Evolutionary conservation across 1,140 invertebrate species (phyloP), one percentile per base, ranked within the genome.

Genomic region (Cydia fagiglandana): DNA sequence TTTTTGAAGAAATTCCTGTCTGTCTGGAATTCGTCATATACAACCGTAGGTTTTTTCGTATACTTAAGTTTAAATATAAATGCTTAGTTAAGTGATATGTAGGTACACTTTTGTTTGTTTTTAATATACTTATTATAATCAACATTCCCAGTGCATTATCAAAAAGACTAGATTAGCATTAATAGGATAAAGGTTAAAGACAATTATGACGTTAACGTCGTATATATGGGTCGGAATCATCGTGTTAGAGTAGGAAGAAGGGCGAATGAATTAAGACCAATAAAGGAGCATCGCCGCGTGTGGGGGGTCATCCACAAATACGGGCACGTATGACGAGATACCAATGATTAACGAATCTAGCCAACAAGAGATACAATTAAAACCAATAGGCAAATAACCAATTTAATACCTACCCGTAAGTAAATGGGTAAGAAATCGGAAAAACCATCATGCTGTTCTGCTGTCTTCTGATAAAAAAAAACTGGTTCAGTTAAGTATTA

Each of bases 251-350:
- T 17, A 70, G 28, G 50, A 38, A 70, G 64, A 70, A 75, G 74
- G 74, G 74, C 74, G 56, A 56, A 75, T 75, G n/a, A 75, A 75
- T 75, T 75, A 64, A 56, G 74, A 75, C 10, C 74, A 75, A 75
- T 75, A 53, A 74, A 50, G 73, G 50, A 64, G 13, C 47, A 53
- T 53, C 56, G 53, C 66, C 9, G 30, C 64, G 30, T 38, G 34
- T 68, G 66, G 66, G 64, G 34, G 66, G 38, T 70, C 4, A 70
- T 70, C 66, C 24, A 70, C 66, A 17, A 70, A 70, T 61, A 61
- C 56, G 56, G 56, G 20, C 56, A 24, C 20, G 56, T 56, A 56
- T 61, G 56, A 61, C 56, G 56, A 61, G 56, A 12, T 61, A 24
- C 20, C 56, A 61, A 61, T 61, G 17, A 61, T 24, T 9, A 10